Evolutionary conservation across 35 echinoderm and acorn worm genomes (phyloP), one percentile per base, ranked within the genome.

Genomic region (Ptychodera flava): DNA sequence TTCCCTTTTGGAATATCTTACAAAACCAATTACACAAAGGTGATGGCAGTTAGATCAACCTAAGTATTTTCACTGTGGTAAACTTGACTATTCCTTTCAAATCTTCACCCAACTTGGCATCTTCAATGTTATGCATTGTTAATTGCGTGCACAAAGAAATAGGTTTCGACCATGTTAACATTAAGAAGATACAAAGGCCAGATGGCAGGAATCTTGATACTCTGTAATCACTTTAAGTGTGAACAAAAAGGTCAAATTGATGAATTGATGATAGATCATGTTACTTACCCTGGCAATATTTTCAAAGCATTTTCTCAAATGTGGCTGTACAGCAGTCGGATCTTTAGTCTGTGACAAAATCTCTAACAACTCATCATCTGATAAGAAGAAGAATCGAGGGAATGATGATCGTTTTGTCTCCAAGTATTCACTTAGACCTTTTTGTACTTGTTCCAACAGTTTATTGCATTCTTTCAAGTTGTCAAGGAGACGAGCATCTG

Each of bases 401-500:
- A 97, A 97, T 45, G 95, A 91, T 29, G 95, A 87, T 35, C 95
- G 85, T 85, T 97, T 97, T 28, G 95, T 97, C 90, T 97, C 95
- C 53, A 97, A 35, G 90, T 97, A 97, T 80, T 97, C 95, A 36
- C 95, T 97, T 0, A 97, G 91, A 84, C 95, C 95, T 88, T 97
- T 97, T 64, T 97, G 95, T 37, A 97, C 95, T 87, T 97, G 95
- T 87, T 97, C 95, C 33, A 97, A 82, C 77, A 97, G 95, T 83
- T 97, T 97, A 90, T 97, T 97, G 90, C 95, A 97, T 36, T 97
- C 95, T 77, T 97, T 97, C 1, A 97, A 90, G 88, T 97, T 97
- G 76, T 97, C 95, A 16, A 97, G 85, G 14, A 97, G 88, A 1
- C 95, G 38, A 31, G 95, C 95, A 88, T 97, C 95, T 35, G 95